These are phyloP conservation scores for Cheiracanthium punctorium DNA, from an alignment of 2,888 invertebrate genomes.

Conservation along the genomic window DNA sequence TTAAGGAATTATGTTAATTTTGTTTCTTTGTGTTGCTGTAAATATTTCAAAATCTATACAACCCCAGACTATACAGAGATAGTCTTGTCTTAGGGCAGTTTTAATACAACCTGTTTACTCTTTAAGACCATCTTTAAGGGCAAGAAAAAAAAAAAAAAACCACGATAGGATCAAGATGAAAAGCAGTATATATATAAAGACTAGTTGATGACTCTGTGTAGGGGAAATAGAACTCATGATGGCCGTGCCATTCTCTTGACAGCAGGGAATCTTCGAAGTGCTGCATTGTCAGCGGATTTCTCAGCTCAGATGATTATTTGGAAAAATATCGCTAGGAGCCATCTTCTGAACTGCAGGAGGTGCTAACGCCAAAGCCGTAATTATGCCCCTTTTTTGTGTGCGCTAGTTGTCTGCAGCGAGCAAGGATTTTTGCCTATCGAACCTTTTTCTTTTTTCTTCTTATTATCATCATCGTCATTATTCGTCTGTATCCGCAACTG, in stretches of 20 bases:
- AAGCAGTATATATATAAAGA: neutral
- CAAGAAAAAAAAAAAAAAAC: neutral
- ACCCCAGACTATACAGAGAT: too few relatives aligned
- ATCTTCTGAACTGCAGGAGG: constrained; percentile 48
- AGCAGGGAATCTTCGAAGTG: constrained; percentile 38
- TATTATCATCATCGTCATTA: neutral
- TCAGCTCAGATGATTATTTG: constrained; percentile 1
- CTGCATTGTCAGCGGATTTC: constrained; percentile 53
- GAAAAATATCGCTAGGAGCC: constrained; percentile 32
- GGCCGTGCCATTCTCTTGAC: constrained; percentile 19
- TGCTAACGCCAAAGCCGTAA: constrained; percentile 38
- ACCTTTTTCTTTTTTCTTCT: neutral
- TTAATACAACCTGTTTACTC: neutral
- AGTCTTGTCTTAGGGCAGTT: too few relatives aligned
- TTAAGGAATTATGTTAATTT: too few relatives aligned
- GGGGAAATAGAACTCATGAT: neutral
- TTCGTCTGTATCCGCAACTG: too few relatives aligned
- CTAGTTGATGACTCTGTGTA: neutral
- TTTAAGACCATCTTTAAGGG: neutral
- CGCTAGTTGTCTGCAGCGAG: too few relatives aligned
- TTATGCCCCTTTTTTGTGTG: neutral
- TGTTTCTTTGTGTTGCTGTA: too few relatives aligned
- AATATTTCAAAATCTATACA: too few relatives aligned
- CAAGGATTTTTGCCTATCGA: neutral
- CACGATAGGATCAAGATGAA: neutral